Base-by-base conservation (phyloP, 2,888 invertebrate genomes). In the Orthonevra nobilis region DNA sequence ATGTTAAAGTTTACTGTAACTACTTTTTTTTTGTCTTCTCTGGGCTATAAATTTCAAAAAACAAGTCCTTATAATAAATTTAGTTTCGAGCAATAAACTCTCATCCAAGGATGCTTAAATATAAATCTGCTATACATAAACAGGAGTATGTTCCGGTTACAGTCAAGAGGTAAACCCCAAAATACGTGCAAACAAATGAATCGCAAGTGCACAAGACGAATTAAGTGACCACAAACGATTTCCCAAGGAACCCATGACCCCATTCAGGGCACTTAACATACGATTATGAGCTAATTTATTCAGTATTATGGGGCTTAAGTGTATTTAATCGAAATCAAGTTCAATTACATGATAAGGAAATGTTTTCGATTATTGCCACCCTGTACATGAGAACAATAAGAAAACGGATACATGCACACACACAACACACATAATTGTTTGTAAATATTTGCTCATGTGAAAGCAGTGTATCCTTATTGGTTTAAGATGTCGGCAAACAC, bases 401-500 rank as follows among this genome's bases (percentile, higher is more conserved):
- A 7, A 3, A 17, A 12, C 23, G 23, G 3, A 10, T 10, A n/a
- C 12, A 7, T 36, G 7, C 23, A 26, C 19, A 46, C 12, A 28
- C 23, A 44, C 15, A n/a, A n/a, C n/a, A n/a, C n/a, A n/a, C n/a
- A n/a, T n/a, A n/a, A n/a, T 20, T 17, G 38, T 10, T 30, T 30
- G 58, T 36, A 44, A 64, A 52, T 60, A 61, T 75, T 63, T 74
- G 28, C 40, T 52, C 72, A 64, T 60, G 28, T 26, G 46, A 14
- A 52, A 32, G 14, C 60, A 72, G 72, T 77, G 60, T 64, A 77
- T 72, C 72, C 72, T 72, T 66, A 77, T 77, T 54, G 52, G 60
- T 54, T 74, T 32, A 48, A 64, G 64, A 64, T 70, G 17, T 64
- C 60, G 64, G 60, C 36, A 70, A 70, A 75, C 63, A 69, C n/a